These are phyloP conservation scores for Drosophila ironensis DNA, from an alignment of 1,140 invertebrate species.

Conservation along the genomic window DNA sequence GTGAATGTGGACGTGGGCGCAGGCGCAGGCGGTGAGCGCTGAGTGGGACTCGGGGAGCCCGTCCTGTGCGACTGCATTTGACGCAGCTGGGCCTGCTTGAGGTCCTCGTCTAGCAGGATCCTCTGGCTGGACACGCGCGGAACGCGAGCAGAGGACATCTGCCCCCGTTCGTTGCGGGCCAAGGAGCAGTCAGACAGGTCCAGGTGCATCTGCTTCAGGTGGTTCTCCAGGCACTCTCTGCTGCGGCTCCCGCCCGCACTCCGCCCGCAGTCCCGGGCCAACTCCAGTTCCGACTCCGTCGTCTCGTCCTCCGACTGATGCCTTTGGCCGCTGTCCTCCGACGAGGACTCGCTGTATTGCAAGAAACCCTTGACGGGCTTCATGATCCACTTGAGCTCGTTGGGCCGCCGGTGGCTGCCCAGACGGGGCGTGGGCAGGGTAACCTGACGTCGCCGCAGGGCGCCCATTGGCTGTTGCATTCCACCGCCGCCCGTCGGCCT, in stretches of 20 bases:
- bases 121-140: slow-evolving; percentile 29
- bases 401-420: not conserved
- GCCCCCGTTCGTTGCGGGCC: no score
- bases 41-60: no score
- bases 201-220: no score
- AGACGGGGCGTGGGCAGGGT: not conserved
- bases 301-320: not conserved
- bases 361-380: slow-evolving; percentile 27
- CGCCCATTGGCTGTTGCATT: not conserved
- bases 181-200: no score
- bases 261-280: not conserved
- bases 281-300: not conserved
- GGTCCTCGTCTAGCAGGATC: slow-evolving; percentile 23
- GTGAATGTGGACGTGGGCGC: no score
- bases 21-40: no score
- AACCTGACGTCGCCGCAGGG: not conserved
- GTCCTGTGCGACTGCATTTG: no score
- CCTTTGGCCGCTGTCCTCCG: not conserved
- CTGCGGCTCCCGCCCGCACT: not conserved
- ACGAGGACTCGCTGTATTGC: slow-evolving; percentile 47
- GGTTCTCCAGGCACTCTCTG: not conserved
- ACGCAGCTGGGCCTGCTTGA: slow-evolving; percentile 29
- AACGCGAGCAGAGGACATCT: no score
- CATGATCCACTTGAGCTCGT: slow-evolving; percentile 47
- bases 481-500: not conserved